A percentile compares a stretch with the other conserved stretches of the same genome.
Conservation (phyloP, 1,140 invertebrate genomes). For the Penaeus vannamei region DNA sequence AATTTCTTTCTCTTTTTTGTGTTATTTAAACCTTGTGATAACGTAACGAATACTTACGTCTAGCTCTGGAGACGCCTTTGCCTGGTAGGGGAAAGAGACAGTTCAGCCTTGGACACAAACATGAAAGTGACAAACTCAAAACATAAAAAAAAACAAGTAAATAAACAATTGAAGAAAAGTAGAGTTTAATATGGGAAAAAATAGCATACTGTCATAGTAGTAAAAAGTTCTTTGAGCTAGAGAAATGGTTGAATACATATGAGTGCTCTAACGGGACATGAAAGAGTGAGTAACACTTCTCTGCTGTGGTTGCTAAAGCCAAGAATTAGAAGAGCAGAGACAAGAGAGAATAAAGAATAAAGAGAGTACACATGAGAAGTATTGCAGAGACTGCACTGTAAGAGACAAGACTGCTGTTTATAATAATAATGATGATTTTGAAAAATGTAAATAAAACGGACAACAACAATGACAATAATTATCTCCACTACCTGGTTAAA, state of each 20-base stretch:
- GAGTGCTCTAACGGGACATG: no score
- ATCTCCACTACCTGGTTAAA: no score
- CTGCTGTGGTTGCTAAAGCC: no score
- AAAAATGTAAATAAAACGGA: no score
- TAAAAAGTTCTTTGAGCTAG: neutral
- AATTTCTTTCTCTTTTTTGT: neutral
- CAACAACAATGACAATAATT: no score
- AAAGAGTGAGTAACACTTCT: no score
- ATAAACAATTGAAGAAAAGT: neutral
- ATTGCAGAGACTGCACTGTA: no score
- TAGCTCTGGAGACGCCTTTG: slow-evolving; percentile 46
- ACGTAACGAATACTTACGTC: slow-evolving; percentile 54
- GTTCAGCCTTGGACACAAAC: slow-evolving; percentile 48
- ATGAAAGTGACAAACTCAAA: slow-evolving; percentile 39
- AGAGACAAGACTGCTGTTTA: no score
- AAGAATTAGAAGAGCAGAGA: no score
- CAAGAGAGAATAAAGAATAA: no score
- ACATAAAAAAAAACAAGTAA: slow-evolving; percentile 29
- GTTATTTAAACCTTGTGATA: neutral
- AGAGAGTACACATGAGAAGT: no score
- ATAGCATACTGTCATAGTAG: slow-evolving; percentile 21
- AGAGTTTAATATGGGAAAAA: slow-evolving; percentile 24
- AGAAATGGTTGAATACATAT: neutral
- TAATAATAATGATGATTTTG: no score
- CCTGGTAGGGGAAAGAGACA: slow-evolving; percentile 62